Evolutionary conservation across 2,113 vertebrate species (phyloP).

Genomic region (Pollachius pollachius): DNA sequence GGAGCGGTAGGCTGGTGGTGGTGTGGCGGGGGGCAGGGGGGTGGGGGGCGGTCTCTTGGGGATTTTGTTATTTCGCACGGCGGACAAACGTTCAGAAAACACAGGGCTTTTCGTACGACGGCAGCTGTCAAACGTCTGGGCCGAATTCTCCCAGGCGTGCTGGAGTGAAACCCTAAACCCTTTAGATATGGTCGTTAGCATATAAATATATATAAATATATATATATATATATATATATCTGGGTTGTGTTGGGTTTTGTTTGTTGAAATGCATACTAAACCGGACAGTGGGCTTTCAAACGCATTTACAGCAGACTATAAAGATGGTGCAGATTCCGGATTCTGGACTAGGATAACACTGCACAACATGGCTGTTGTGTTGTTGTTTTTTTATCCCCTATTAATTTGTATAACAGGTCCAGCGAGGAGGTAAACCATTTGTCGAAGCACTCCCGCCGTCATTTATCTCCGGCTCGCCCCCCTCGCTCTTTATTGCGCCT

Average conservation of each 20-base stretch:
- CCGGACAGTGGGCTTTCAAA: slow-evolving; percentile 53
- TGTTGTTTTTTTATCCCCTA: slow-evolving; percentile 45
- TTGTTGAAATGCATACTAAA: slow-evolving; percentile 38
- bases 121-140: slow-evolving; percentile 18
- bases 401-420: slow-evolving; percentile 65
- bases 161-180: slow-evolving; percentile 42
- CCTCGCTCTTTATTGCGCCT: slow-evolving; percentile 55
- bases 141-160: slow-evolving; percentile 27
- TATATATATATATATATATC: too few relatives aligned
- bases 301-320: slow-evolving; percentile 41
- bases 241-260: too few relatives aligned
- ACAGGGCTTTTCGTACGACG: slow-evolving; percentile 22
- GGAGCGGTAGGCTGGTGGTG: slow-evolving; percentile 28
- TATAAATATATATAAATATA: slow-evolving; percentile 33
- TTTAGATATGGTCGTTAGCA: slow-evolving; percentile 53
- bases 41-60: slow-evolving; percentile 14
- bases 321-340: slow-evolving; percentile 18
- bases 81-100: slow-evolving; percentile 26
- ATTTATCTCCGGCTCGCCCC: slow-evolving; percentile 6
- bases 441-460: slow-evolving; percentile 41
- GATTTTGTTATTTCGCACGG: slow-evolving; percentile 23
- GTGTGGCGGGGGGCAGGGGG: background rate
- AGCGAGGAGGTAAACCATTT: slow-evolving; percentile 52
- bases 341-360: slow-evolving; percentile 37
- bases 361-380: slow-evolving; percentile 42